Conservation (phyloP, 2,113 vertebrate species). For the Hippopotamus amphibius region DNA sequence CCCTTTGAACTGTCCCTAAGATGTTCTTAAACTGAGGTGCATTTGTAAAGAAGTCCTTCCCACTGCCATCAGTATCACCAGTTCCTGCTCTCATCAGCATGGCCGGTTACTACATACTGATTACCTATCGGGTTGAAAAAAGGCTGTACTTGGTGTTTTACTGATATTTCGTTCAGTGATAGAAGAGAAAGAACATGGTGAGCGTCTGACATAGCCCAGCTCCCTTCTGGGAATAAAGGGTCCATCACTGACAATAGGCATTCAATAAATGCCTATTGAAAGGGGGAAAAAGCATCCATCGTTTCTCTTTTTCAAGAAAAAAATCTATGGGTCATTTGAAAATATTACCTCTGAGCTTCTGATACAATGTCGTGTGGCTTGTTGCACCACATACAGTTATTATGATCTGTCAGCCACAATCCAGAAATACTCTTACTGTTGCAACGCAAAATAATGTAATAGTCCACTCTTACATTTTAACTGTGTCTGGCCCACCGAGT, state of each 20-base stretch:
- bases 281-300: neutral
- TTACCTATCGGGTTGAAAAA: neutral
- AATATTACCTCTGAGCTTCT: conserved; percentile 47
- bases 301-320: neutral
- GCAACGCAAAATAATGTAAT: conserved; percentile 51
- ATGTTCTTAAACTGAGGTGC: neutral
- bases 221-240: conserved; percentile 1
- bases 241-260: conserved; percentile 23
- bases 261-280: conserved; percentile 48
- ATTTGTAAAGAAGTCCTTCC: neutral
- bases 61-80: neutral
- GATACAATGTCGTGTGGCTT: conserved; percentile 44
- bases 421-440: conserved; percentile 64
- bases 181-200: conserved; percentile 29
- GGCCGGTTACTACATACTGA: neutral
- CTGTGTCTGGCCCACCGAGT: conserved; percentile 36
- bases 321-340: conserved; percentile 41
- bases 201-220: neutral
- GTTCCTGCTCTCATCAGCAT: neutral
- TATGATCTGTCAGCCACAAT: conserved; percentile 64
- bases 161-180: conserved; percentile 39
- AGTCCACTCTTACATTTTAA: conserved; percentile 41
- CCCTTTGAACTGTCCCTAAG: neutral
- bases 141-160: neutral
- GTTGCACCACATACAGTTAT: conserved; percentile 55